Evolutionary conservation across 1,140 invertebrate species (phyloP), one percentile per base, ranked within the genome.

Genomic region (Zaprionus vittiger): DNA sequence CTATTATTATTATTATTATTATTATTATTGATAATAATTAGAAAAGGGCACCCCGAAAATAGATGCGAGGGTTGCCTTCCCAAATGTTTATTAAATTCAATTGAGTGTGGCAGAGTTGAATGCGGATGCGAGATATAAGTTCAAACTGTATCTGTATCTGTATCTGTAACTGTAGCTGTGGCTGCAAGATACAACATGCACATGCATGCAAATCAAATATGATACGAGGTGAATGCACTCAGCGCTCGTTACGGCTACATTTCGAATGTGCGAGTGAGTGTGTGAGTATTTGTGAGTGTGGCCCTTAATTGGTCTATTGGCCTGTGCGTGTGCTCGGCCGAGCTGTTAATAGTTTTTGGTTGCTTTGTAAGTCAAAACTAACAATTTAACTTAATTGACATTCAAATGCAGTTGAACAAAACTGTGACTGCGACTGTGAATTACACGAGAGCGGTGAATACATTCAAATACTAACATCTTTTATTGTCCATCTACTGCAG

Each of bases 371-470:
- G 84, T 89, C 81, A 90, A 75, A 89, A 81, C 84, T 89, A 89
- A 63, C 85, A 73, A 89, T 89, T 89, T 90, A 81, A 66, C 68
- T 77, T 89, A 89, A 89, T 89, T 90, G 84, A 90, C 85, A 89
- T 89, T 89, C 85, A 89, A 89, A 89, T 89, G 85, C 85, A 90
- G 85, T 90, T 89, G 81, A 89, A 87, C 81, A 76, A 76, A 90
- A 84, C 72, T 84, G 57, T 9, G 2, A 52, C 28, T 55, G 6
- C n/a, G 17, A 49, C 49, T 66, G 52, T 66, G 63, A 66, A 56
- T 64, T 34, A 24, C 28, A 20, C 5, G 37, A 31, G 31, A 14
- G 20, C 11, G 37, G 17, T 38, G 17, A 60, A 71, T 31, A 7
- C 57, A 62, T 7, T 68, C 24, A 28, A 22, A 22, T 38, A 56